These are phyloP conservation scores for Myrmecophaga tridactyla DNA, from an alignment of 2,113 vertebrate species.

Conservation along the genomic window DNA sequence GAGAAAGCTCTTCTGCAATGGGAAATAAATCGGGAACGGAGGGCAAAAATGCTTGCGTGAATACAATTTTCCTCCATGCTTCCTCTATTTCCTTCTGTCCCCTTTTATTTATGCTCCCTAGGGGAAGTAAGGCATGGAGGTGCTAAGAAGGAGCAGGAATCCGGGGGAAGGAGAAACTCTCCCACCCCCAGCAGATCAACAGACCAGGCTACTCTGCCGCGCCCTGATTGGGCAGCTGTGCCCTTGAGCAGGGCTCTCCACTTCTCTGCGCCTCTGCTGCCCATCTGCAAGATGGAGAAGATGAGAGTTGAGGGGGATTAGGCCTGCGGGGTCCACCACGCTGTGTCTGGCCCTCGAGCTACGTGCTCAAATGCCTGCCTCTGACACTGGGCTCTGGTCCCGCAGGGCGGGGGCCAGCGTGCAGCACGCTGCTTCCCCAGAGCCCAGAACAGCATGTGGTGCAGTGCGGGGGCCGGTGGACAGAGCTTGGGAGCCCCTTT, in stretches of 20 bases:
- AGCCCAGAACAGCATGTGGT: no score
- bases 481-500: fast-evolving
- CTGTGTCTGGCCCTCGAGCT: no score
- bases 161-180: not conserved
- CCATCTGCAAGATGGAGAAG: not conserved
- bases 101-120: not conserved
- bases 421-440: not conserved
- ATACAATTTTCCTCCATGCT: not conserved
- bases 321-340: no score
- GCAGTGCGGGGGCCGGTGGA: not conserved
- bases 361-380: not conserved
- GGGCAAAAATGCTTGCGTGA: not conserved
- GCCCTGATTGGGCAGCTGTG: no score
- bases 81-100: not conserved
- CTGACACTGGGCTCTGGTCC: not conserved
- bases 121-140: not conserved
- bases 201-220: not conserved
- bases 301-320: not conserved
- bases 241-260: not conserved
- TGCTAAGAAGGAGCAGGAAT: not conserved
- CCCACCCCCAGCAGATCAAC: not conserved
- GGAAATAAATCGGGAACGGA: no score
- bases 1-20: not conserved
- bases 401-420: no score
- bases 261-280: not conserved